Evolutionary conservation across 2,797 vertebrate species (phyloP), one percentile per base, ranked within the genome.

Genomic region (Huso huso): DNA sequence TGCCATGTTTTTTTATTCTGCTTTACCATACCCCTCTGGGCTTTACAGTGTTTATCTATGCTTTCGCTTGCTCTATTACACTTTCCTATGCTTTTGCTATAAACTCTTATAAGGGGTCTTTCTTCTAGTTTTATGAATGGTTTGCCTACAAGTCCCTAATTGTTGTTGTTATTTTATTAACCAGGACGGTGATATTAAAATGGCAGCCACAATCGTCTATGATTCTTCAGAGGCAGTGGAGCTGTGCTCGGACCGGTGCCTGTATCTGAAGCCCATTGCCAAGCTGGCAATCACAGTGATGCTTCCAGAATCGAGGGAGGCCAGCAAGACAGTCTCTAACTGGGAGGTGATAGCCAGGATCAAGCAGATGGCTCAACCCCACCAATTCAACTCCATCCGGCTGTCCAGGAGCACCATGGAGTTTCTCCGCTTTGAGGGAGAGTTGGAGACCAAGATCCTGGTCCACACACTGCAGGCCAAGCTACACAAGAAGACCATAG

Each of bases 181-280:
- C 6, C 51, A 69, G 63, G 63, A n/a, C 63, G 37, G 15, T 64
- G 59, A 60, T 59, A 13, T 68, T 8, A 61, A 51, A 51, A 86
- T 86, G 86, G 78, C 73, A 0, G 69, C 82, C 69, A 86, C 77
- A 12, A 76, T 82, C 18, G 79, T 87, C 18, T 83, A 84, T 37
- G 83, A 88, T 70, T 82, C 82, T 61, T 84, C 87, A 4, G 84
- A 88, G 73, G 79, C 80, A 2, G 79, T 78, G 49, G 85, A 84
- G 72, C 77, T 88, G 37, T 85, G 76, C 71, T 75, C 79, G 13
- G 65, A 75, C 70, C 78, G 82, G 62, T 76, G 78, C 64, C 83
- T 88, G 15, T 88, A 80, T 67, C 77, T 88, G 69, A 87, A 84
- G 74, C 84, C 85, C 12, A 83, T 82, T 69, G 81, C 83, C 61